Conservation (phyloP, 2,113 vertebrate genomes). For the Passer montanus region DNA sequence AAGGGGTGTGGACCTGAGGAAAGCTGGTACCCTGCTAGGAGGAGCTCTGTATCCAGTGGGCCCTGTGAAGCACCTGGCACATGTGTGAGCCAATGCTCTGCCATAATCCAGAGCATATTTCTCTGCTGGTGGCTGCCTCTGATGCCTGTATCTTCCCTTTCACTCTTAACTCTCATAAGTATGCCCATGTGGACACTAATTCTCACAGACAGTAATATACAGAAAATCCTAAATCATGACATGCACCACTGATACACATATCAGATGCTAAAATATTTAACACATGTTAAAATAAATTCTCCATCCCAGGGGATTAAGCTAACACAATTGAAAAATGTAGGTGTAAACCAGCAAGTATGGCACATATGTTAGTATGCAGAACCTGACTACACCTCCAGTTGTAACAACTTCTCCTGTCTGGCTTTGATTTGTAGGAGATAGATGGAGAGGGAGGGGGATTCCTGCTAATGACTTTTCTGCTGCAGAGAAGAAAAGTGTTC, state of each 20-base stretch:
- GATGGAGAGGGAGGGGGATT: neutral
- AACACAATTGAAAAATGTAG: neutral
- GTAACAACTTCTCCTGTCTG: slow-evolving; percentile 44
- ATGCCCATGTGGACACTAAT: neutral
- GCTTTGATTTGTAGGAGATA: slow-evolving; percentile 55
- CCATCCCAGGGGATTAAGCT: neutral
- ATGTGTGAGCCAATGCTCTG: neutral
- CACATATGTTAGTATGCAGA: slow-evolving; percentile 12
- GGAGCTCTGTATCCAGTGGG: neutral
- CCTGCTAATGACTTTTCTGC: slow-evolving; percentile 29
- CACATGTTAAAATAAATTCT: slow-evolving; percentile 21
- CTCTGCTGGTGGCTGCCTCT: neutral
- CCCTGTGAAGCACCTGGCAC: neutral
- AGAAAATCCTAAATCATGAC: slow-evolving; percentile 17
- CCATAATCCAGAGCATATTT: neutral
- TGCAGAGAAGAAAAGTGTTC: slow-evolving; percentile 41
- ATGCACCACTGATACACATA: neutral
- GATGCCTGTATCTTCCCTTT: neutral
- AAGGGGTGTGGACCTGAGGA: neutral
- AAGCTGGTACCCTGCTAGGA: neutral
- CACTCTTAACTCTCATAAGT: neutral
- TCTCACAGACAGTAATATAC: neutral
- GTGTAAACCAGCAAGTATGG: neutral
- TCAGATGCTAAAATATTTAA: slow-evolving; percentile 12
- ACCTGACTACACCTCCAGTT: neutral